Percentiles rank a stretch among this genome's conserved stretches.
phyloP scores from a whole-genome alignment of 2,888 invertebrate genomes.

The Papilio elwesi region DNA sequence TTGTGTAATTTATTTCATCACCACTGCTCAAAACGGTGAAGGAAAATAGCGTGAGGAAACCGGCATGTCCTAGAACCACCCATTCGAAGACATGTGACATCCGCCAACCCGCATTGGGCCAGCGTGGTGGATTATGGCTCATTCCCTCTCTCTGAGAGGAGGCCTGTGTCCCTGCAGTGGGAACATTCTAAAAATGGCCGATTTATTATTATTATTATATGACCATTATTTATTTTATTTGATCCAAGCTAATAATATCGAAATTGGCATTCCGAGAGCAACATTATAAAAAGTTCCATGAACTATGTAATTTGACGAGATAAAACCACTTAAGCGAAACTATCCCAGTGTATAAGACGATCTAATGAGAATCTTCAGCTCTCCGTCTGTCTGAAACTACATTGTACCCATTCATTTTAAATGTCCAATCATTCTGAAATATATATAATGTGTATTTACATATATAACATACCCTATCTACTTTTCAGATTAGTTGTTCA shows the following conservation, averaged over 20 bases:
- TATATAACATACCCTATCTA: not conserved
- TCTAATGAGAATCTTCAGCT: conserved; percentile 15
- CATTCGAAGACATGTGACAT: too few relatives aligned
- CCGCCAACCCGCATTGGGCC: too few relatives aligned
- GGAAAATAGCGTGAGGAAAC: too few relatives aligned
- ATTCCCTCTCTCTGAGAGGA: too few relatives aligned
- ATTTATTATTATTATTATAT: too few relatives aligned
- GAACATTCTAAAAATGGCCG: too few relatives aligned
- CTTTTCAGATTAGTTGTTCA: not conserved
- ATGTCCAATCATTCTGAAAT: conserved; percentile 6
- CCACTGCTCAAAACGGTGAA: too few relatives aligned
- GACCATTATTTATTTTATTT: not conserved
- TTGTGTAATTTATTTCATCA: too few relatives aligned
- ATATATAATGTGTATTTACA: not conserved
- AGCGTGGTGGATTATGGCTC: too few relatives aligned
- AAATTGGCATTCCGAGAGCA: not conserved
- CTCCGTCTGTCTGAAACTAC: not conserved
- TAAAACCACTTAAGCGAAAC: conserved; percentile 13
- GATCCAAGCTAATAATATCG: not conserved
- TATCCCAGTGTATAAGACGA: conserved; percentile 8
- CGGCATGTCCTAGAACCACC: too few relatives aligned
- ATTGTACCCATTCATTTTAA: conserved; percentile 13
- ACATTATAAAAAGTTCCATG: not conserved
- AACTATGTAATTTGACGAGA: conserved; percentile 11
- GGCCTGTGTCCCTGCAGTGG: too few relatives aligned